Evolutionary conservation across 2,888 invertebrate genomes (phyloP).

Genomic region (Nemapogon koenigi): DNA sequence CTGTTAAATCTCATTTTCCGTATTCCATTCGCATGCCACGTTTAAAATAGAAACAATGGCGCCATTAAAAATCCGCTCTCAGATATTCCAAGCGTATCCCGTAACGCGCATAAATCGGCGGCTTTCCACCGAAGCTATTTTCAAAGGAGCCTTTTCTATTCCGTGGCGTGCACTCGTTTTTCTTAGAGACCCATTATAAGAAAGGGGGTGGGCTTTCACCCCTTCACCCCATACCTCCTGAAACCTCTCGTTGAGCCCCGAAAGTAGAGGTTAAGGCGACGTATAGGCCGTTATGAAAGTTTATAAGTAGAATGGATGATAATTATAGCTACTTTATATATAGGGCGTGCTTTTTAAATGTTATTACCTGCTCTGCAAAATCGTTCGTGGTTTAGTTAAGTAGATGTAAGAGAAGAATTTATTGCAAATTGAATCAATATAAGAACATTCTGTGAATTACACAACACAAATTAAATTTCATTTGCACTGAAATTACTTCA

Average conservation of each 20-base stretch:
- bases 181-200: conserved; percentile 62
- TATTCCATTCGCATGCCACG: conserved; percentile 58
- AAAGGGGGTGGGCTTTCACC: conserved; percentile 26
- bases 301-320: conserved; percentile 65
- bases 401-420: not conserved
- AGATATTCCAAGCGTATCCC: conserved; percentile 60
- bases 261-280: conserved; percentile 62
- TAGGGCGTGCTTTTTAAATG: conserved; percentile 51
- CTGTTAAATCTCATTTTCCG: conserved; percentile 19
- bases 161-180: conserved; percentile 61
- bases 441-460: too few relatives aligned
- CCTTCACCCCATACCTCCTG: conserved; percentile 15
- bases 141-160: conserved; percentile 64
- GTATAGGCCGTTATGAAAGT: conserved; percentile 65
- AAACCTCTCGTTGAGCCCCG: conserved; percentile 25
- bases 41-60: conserved; percentile 64
- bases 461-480: too few relatives aligned
- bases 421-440: too few relatives aligned
- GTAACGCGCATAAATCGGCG: conserved; percentile 59
- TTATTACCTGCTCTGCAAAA: conserved; percentile 32
- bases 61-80: conserved; percentile 62
- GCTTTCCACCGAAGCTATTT: conserved; percentile 64
- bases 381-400: conserved; percentile 4
- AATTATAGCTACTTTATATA: conserved; percentile 58
- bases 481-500: too few relatives aligned